Conservation (phyloP, 2,113 vertebrate genomes). For the Peromyscus polionotus region DNA sequence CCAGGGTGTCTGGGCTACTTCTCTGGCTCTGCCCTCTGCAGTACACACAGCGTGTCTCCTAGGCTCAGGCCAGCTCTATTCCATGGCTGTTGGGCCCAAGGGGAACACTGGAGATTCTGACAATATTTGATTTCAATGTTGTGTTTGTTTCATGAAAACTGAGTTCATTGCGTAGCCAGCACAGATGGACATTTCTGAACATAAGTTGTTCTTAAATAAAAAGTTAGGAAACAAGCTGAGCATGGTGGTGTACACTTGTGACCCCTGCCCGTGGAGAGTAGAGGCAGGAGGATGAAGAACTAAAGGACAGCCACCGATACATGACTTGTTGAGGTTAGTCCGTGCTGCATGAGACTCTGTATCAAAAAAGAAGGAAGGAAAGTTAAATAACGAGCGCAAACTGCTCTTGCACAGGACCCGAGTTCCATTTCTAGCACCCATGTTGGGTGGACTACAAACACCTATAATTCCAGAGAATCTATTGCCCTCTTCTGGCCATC, state of each 20-base stretch:
- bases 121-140: not conserved
- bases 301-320: not conserved
- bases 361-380: not conserved
- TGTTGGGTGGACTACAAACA: not conserved
- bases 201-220: not conserved
- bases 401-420: no score
- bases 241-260: not conserved
- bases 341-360: not conserved
- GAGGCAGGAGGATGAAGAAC: not conserved
- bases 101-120: not conserved
- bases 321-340: not conserved
- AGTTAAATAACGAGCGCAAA: not conserved
- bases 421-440: not conserved
- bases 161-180: not conserved
- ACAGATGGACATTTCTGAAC: not conserved
- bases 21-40: not conserved
- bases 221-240: not conserved
- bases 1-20: not conserved
- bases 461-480: not conserved
- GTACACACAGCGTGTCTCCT: not conserved
- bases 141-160: not conserved
- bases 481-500: not conserved
- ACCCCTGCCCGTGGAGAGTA: not conserved
- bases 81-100: not conserved
- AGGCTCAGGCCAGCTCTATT: not conserved